Base-by-base conservation (phyloP, 2,797 vertebrate genomes). In the Chaetophractus vellerosus region DNA sequence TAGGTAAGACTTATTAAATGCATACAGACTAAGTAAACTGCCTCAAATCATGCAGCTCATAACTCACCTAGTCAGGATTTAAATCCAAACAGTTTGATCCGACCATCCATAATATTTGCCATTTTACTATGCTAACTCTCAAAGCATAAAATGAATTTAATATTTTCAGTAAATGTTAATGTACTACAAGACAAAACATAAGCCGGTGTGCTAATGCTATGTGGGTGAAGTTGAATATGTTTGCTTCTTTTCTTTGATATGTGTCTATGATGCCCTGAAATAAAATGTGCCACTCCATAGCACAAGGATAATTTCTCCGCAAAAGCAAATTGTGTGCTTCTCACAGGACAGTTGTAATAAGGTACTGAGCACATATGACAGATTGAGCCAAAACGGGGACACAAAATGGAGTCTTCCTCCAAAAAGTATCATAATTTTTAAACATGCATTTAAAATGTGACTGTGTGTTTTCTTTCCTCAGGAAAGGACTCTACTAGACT, bases 401-500 rank as follows among this genome's bases (percentile, higher is more conserved):
- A 84, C 21, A 41, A 38, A 72, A 71, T 48, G 6, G 3, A 52
- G 52, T 7, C 1, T 86, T 6, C 24, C 26, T 95, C 89, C 41
- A 81, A 72, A 94, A 75, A 33, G 23, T 78, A 9, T 41, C 8
- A 50, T n/a, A 8, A 31, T 63, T 90, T 61, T 64, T 63, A 95
- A 79, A 64, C 19, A 72, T 71, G 50, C 50, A 52, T 52, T 52
- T 52, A 52, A 16, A 52, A 52, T 52, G 36, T 15, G 3, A 21
- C 66, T 94, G n/a, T 74, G 1, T 75, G 19, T 83, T 87, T 88
- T 89, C 5, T 85, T 78, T 81, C n/a, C 52, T 78, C n/a, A 52
- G 1, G 23, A 52, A 96, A 61, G 72, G 10, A 63, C 23, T 68
- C 66, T 71, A 36, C 31, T 81, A 76, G 6, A 6, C 28, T 85